Evolutionary conservation across 1,140 invertebrate species (phyloP).

Genomic region (Drosophila orena): DNA sequence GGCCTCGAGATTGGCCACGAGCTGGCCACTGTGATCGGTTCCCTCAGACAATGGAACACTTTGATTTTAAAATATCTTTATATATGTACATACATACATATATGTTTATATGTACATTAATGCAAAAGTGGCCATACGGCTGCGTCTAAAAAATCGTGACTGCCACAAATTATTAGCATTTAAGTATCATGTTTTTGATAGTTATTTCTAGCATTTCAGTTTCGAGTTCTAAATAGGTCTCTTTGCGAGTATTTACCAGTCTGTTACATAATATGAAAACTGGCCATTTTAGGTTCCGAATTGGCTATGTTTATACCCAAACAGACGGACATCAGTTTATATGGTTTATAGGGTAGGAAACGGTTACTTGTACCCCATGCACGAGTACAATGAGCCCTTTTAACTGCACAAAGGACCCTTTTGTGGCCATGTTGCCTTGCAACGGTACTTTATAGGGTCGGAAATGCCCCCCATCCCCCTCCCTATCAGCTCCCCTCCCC

Average conservation of each 20-base stretch:
- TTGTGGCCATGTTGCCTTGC: not conserved
- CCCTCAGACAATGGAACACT: constrained; percentile 9
- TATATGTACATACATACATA: too few species aligned
- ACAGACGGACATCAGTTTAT: too few species aligned
- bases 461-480: not conserved
- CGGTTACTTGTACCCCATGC: not conserved
- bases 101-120: not conserved
- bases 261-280: not conserved
- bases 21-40: not conserved
- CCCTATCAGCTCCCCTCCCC: not conserved
- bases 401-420: not conserved
- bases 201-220: too few species aligned
- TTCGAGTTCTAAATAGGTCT: not conserved
- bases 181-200: not conserved
- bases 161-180: not conserved
- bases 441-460: not conserved
- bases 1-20: constrained; percentile 3
- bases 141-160: not conserved
- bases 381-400: not conserved
- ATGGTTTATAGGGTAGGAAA: not conserved
- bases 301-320: too few species aligned
- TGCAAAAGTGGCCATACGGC: not conserved
- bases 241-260: not conserved
- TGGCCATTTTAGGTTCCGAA: too few species aligned
- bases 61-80: not conserved